Base-by-base conservation (phyloP, 2,797 vertebrate genomes). In the Poecile montanus region DNA sequence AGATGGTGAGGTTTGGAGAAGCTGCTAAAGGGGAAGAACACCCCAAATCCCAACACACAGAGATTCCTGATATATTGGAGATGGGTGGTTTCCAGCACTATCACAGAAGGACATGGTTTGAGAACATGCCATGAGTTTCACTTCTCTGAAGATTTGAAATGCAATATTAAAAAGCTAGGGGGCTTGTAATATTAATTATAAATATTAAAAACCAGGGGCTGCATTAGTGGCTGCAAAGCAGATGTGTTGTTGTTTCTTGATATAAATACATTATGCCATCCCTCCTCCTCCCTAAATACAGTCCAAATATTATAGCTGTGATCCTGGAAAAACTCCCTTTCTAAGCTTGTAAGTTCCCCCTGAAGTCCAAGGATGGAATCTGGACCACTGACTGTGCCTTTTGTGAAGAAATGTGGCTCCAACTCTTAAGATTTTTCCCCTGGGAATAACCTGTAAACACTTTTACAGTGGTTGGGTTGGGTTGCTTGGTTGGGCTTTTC, bases 41-140 rank as follows among this genome's bases (percentile, higher is more conserved):
- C 22, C 21, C 20, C 53, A 86, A 86, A 67, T 53, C 26, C 36
- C 48, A n/a, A 29, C 1, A 0, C 13, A 38, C 34, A 51, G 32
- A 88, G 22, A 68, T 42, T 56, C 47, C 26, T 32, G 9, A 38
- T 8, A 2, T n/a, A 10, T 21, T 72, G 20, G 38, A 61, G 20
- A 44, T 2, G 3, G 6, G 44, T 66, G 20, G 29, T 71, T 92
- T 51, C 81, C 42, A 89, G 45, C 11, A 53, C 42, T 40, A 12
- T 25, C 4, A 4, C 0, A 2, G 18, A 48, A 60, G 16, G 44
- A 75, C 1, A 2, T 8, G 25, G 19, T 42, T 81, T 75, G 63
- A 32, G 36, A 80, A 66, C 29, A 50, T 2, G 18, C 26, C 26
- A 40, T 8, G 7, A 44, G 34, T 32, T 54, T 65, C 47, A 60